A percentile compares a stretch with the other conserved stretches of the same genome.
These are phyloP conservation scores for Spinus pinus DNA, from an alignment of 2,797 vertebrate species.

Conservation along the genomic window DNA sequence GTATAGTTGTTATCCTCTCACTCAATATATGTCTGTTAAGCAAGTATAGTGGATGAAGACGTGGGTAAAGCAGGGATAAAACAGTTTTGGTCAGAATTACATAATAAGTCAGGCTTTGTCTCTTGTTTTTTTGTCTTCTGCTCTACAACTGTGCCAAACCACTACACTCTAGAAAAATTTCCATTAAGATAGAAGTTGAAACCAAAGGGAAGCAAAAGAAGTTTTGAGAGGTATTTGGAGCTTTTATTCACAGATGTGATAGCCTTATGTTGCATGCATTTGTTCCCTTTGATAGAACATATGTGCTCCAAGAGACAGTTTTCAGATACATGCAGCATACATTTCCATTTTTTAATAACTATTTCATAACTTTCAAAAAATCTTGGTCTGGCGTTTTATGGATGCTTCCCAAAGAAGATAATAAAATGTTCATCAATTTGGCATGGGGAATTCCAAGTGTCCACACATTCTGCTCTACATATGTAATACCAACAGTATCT, in stretches of 20 bases:
- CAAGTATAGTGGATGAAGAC: not conserved
- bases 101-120: not conserved
- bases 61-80: not conserved
- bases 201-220: slow-evolving; percentile 23
- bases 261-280: slow-evolving; percentile 3
- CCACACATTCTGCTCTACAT: not conserved
- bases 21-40: not conserved
- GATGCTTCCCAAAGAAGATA: not conserved
- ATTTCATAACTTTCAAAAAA: slow-evolving; percentile 8
- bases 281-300: slow-evolving; percentile 22
- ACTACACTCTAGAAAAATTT: not conserved
- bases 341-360: slow-evolving; percentile 35
- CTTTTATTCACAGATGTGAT: not conserved
- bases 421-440: not conserved
- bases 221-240: not conserved
- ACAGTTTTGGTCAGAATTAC: not conserved
- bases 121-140: not conserved
- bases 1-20: not conserved
- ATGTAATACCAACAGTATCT: not conserved
- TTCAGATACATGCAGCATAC: not conserved
- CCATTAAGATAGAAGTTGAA: not conserved
- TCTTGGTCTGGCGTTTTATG: slow-evolving; percentile 10
- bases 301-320: not conserved
- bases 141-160: slow-evolving; percentile 9
- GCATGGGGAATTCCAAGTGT: not conserved